These are phyloP conservation scores for Probosciger aterrimus DNA, from an alignment of 2,113 vertebrate species.

Conservation along the genomic window DNA sequence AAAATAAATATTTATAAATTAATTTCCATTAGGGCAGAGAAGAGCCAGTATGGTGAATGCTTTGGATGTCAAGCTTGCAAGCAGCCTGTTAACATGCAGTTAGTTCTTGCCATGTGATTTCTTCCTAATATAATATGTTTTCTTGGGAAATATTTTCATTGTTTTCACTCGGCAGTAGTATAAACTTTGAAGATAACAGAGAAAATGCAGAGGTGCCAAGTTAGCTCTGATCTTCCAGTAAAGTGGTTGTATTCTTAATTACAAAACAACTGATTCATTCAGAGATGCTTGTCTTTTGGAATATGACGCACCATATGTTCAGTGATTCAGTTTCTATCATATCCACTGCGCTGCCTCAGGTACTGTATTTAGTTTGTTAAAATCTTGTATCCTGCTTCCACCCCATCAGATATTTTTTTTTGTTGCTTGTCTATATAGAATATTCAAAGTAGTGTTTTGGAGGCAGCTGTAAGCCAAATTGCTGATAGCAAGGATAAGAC, in stretches of 20 bases:
- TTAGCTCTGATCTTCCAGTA: background rate
- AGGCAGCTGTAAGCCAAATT: background rate
- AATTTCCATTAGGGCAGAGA: background rate
- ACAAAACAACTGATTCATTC: background rate
- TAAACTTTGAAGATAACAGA: background rate
- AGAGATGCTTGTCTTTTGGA: background rate
- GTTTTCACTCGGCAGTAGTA: background rate
- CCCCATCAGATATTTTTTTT: background rate
- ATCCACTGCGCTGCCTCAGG: background rate
- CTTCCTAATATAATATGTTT: background rate
- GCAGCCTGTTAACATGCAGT: background rate
- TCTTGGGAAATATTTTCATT: background rate
- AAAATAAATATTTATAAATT: constrained; percentile 39
- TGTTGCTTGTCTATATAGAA: background rate
- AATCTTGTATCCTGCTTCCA: background rate
- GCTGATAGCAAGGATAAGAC: background rate
- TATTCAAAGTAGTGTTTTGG: background rate
- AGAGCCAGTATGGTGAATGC: background rate
- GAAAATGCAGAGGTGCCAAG: background rate
- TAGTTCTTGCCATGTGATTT: background rate
- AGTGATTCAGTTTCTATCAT: background rate
- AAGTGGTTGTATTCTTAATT: background rate
- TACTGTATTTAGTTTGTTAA: background rate
- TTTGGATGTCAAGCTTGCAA: background rate
- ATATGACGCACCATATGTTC: background rate